phyloP scores from a whole-genome alignment of 2,797 vertebrate species.

The Ceryle rudis region DNA sequence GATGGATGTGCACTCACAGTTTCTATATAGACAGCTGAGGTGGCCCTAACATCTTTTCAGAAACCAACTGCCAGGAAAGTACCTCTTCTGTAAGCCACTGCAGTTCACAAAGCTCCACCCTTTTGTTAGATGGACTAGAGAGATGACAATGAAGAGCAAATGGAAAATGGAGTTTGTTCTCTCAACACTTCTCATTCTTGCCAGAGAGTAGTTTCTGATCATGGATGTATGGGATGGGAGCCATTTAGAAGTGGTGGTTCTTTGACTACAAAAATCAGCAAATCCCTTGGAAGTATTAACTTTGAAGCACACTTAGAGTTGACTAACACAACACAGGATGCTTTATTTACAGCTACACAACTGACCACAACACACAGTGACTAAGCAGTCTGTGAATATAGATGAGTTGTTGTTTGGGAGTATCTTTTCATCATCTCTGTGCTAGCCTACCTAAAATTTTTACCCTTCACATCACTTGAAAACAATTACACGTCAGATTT shows the following conservation, averaged over 20 bases:
- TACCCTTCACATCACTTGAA: neutral
- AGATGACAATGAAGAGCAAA: neutral
- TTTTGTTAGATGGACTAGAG: neutral
- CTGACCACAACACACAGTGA: neutral
- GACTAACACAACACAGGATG: neutral
- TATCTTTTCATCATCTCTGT: neutral
- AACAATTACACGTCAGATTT: neutral
- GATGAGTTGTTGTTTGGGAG: neutral
- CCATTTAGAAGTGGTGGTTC: neutral
- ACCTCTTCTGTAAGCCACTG: neutral
- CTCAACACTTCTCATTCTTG: neutral
- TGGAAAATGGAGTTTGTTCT: neutral
- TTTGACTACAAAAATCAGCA: neutral
- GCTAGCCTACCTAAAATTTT: neutral
- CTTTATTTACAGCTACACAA: neutral
- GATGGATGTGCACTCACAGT: neutral
- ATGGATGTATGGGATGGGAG: fast-evolving
- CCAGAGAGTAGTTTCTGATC: neutral
- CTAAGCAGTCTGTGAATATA: neutral
- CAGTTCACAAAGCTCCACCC: neutral
- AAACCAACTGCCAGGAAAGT: neutral
- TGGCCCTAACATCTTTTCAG: neutral
- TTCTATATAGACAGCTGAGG: neutral
- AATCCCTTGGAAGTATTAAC: neutral
- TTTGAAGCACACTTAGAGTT: neutral